Percentiles rank a stretch among this genome's conserved stretches.
Evolutionary conservation across 2,797 vertebrate species (phyloP).

Genomic region (Muscicapa comitata): DNA sequence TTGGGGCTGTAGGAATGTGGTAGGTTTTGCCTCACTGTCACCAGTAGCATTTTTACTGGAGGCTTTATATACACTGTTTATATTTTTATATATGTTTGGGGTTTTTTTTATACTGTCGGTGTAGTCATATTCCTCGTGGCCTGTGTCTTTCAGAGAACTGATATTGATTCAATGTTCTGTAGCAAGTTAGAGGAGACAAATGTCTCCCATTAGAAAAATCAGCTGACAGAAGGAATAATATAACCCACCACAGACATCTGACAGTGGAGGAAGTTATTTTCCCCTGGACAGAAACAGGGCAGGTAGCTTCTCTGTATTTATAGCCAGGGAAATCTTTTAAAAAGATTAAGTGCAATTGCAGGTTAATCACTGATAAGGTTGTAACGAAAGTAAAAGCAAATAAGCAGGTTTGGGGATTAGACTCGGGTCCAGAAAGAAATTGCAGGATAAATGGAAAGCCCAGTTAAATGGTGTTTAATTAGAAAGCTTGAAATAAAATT

Average conservation of each 20-base stretch:
- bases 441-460: neutral
- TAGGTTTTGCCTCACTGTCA: neutral
- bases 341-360: slow-evolving; percentile 37
- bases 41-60: neutral
- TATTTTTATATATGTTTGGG: neutral
- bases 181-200: neutral
- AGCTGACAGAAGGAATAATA: neutral
- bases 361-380: slow-evolving; percentile 51
- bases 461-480: neutral
- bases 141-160: neutral
- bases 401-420: slow-evolving; percentile 37
- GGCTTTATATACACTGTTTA: neutral
- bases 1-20: neutral
- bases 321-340: slow-evolving; percentile 21
- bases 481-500: slow-evolving; percentile 14
- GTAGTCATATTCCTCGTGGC: neutral
- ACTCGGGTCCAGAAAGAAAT: neutral
- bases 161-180: neutral
- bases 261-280: neutral
- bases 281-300: neutral
- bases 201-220: neutral
- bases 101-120: neutral
- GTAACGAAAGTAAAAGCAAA: slow-evolving; percentile 34
- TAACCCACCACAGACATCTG: neutral
- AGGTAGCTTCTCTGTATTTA: slow-evolving; percentile 10